Evolutionary conservation across 2,113 vertebrate species (phyloP).

Genomic region (Anolis sagrei): DNA sequence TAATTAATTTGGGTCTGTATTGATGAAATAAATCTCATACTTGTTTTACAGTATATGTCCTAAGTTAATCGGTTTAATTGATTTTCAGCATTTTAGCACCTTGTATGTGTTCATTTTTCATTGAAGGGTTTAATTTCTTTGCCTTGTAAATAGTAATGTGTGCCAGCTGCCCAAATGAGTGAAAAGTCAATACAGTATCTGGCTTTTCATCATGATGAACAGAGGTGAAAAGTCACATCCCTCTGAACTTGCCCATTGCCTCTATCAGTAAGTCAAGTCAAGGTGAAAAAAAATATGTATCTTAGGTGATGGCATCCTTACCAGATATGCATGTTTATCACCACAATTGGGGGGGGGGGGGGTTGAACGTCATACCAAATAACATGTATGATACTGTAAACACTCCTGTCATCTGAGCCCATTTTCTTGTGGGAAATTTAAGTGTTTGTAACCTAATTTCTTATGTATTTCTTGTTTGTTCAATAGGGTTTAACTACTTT

Average conservation of each 20-base stretch:
- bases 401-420: background rate
- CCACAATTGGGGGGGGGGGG: too few relatives aligned
- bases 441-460: accelerated
- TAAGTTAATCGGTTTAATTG: background rate
- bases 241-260: slow-evolving; percentile 44
- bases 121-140: background rate
- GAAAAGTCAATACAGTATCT: slow-evolving; percentile 31
- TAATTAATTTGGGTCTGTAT: background rate
- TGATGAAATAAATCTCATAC: background rate
- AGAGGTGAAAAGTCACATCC: slow-evolving; percentile 20
- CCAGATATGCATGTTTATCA: background rate
- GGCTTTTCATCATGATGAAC: slow-evolving; percentile 44
- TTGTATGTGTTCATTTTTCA: background rate
- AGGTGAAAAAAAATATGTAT: slow-evolving; percentile 31
- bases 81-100: background rate
- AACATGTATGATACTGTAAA: background rate
- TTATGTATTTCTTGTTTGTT: background rate
- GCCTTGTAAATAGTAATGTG: background rate
- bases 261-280: slow-evolving; percentile 38
- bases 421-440: background rate
- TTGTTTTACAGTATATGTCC: background rate
- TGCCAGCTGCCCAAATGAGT: accelerated
- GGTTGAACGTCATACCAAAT: background rate
- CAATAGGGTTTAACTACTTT: background rate
- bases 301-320: background rate